Conservation (phyloP, 1,140 invertebrate genomes). For the Trachymyrmex septentrionalis region DNA sequence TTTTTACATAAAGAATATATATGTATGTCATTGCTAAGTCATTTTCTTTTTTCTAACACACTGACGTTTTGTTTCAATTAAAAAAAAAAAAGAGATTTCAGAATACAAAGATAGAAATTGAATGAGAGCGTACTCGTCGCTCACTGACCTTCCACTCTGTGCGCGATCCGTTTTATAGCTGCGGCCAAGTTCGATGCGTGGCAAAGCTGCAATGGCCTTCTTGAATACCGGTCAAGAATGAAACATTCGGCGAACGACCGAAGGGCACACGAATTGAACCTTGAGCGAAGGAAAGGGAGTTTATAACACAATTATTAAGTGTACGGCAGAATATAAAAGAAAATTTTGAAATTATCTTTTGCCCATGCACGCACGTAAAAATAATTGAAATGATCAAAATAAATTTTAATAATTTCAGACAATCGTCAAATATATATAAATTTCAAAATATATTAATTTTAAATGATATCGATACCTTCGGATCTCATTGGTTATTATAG, state of each 20-base stretch:
- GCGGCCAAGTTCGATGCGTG: constrained; percentile 76
- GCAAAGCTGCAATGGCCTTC: constrained; percentile 81
- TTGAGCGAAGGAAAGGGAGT: constrained; percentile 43
- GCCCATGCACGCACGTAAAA: not conserved
- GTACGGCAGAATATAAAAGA: not conserved
- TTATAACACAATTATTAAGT: not conserved
- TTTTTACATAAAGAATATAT: not conserved
- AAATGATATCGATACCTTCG: not conserved
- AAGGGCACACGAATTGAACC: constrained; percentile 51
- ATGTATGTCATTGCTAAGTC: not conserved
- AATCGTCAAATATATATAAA: not conserved
- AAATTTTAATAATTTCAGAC: not conserved
- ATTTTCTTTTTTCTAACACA: not conserved
- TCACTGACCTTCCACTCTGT: constrained; percentile 44
- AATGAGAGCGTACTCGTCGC: constrained; percentile 8
- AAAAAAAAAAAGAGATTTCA: not conserved
- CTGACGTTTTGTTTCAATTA: not conserved
- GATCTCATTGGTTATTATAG: not conserved
- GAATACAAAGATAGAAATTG: not conserved
- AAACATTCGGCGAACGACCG: constrained; percentile 59
- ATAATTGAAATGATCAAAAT: not conserved
- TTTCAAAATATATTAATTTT: not conserved
- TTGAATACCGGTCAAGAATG: constrained; percentile 83
- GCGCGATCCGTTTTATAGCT: constrained; percentile 75
- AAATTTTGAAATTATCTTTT: not conserved